Evolutionary conservation across 2,113 vertebrate species (phyloP).

Genomic region (Coptodon bakossiorum): DNA sequence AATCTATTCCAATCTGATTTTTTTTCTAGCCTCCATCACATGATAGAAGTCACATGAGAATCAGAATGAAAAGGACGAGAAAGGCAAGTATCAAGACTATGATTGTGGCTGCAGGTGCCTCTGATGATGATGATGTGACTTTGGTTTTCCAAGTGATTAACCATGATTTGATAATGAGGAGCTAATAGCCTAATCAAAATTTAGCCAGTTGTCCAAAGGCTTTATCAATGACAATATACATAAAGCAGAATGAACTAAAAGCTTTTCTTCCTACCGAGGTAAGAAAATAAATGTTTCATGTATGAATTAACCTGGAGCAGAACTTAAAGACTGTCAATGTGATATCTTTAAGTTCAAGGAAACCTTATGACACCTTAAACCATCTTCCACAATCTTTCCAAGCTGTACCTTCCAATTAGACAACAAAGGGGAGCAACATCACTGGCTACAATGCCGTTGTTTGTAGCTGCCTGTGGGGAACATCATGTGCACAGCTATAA

Average conservation of each 20-base stretch:
- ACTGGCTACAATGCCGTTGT: neutral
- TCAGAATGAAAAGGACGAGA: neutral
- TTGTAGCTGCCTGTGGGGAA: neutral
- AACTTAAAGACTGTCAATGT: neutral
- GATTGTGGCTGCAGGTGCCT: neutral
- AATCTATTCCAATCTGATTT: no score
- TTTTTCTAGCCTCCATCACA: neutral
- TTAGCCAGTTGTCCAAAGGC: neutral
- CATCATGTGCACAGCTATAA: neutral
- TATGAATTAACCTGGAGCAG: neutral
- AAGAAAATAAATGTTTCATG: neutral
- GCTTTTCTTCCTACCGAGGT: fast-evolving
- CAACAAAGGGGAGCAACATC: neutral
- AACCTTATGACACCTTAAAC: neutral
- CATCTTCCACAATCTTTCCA: neutral
- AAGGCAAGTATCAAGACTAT: neutral
- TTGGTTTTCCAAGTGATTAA: neutral
- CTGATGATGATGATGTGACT: neutral
- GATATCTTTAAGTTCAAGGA: neutral
- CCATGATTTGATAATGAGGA: neutral
- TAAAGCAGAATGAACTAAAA: neutral
- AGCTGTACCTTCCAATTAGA: neutral
- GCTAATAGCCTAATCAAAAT: neutral
- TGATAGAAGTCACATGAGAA: neutral
- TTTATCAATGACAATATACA: neutral